These are phyloP conservation scores for Cosmia trapezina DNA, from an alignment of 2,888 invertebrate species.

Conservation along the genomic window DNA sequence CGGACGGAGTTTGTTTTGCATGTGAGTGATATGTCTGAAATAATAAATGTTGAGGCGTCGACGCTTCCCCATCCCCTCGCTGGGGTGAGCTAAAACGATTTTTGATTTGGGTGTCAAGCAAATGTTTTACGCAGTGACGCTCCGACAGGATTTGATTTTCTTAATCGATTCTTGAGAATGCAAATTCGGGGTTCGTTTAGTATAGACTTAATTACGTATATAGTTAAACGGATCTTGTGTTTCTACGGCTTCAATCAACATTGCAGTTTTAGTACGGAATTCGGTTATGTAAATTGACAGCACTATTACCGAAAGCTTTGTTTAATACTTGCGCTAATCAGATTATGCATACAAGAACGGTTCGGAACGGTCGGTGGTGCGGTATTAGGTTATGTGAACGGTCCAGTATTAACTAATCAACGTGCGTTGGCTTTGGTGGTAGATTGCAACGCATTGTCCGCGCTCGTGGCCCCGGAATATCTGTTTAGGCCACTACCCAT, in stretches of 20 bases:
- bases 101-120: constrained; percentile 91
- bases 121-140: constrained; percentile 89
- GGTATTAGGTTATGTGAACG: constrained; percentile 86
- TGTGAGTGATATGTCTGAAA: constrained; percentile 91
- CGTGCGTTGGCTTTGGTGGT: constrained; percentile 87
- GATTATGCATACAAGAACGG: constrained; percentile 90
- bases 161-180: constrained; percentile 88
- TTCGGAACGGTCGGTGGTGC: constrained; percentile 80
- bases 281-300: constrained; percentile 80
- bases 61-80: constrained; percentile 83
- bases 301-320: constrained; percentile 84
- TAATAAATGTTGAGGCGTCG: constrained; percentile 91
- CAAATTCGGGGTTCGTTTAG: constrained; percentile 75
- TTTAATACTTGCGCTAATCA: constrained; percentile 89
- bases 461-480: constrained; percentile 89
- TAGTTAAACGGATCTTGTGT: constrained; percentile 71
- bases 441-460: constrained; percentile 89
- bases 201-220: constrained; percentile 65
- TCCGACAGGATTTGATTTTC: constrained; percentile 88
- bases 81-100: constrained; percentile 90
- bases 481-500: constrained; percentile 89
- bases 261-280: constrained; percentile 68
- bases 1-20: constrained; percentile 91
- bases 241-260: constrained; percentile 74
- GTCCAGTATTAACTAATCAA: constrained; percentile 89